A percentile compares a stretch with the other conserved stretches of the same genome.
phyloP scores from a whole-genome alignment of 2,888 invertebrate species.

The Nasonovia ribisnigri region DNA sequence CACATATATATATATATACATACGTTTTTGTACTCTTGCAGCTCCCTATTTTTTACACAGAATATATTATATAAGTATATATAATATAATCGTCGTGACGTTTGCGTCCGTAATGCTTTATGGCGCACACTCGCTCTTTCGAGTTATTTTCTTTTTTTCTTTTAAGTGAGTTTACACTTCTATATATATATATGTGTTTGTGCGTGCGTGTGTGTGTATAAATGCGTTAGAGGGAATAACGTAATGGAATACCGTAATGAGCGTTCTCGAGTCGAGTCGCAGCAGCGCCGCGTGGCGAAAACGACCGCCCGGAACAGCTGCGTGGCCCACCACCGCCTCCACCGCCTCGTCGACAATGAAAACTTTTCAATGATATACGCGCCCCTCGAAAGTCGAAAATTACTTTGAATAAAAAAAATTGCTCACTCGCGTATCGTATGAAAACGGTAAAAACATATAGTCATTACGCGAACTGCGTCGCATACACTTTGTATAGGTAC shows the following conservation, averaged over 20 bases:
- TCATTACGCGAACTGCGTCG: background rate
- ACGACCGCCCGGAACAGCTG: conserved; percentile 48
- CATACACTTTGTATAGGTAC: background rate
- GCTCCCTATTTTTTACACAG: background rate
- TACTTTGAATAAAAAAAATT: conserved; percentile 24
- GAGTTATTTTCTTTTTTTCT: background rate
- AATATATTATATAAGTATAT: no score
- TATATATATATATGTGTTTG: background rate
- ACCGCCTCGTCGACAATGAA: background rate
- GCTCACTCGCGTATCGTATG: background rate
- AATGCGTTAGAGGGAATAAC: conserved; percentile 30
- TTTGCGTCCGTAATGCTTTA: conserved; percentile 34
- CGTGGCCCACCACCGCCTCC: background rate
- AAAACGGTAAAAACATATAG: background rate
- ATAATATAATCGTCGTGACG: background rate
- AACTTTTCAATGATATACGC: conserved; percentile 30
- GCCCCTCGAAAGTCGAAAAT: conserved; percentile 37
- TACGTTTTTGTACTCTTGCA: background rate
- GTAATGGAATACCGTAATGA: conserved; percentile 20
- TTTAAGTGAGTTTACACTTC: background rate
- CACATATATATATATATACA: background rate
- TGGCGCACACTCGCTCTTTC: background rate
- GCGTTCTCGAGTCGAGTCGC: background rate
- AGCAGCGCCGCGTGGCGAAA: conserved; percentile 51
- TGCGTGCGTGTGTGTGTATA: background rate